Evolutionary conservation across 1,140 invertebrate species (phyloP).

Genomic region (Zaprionus lachaisei): DNA sequence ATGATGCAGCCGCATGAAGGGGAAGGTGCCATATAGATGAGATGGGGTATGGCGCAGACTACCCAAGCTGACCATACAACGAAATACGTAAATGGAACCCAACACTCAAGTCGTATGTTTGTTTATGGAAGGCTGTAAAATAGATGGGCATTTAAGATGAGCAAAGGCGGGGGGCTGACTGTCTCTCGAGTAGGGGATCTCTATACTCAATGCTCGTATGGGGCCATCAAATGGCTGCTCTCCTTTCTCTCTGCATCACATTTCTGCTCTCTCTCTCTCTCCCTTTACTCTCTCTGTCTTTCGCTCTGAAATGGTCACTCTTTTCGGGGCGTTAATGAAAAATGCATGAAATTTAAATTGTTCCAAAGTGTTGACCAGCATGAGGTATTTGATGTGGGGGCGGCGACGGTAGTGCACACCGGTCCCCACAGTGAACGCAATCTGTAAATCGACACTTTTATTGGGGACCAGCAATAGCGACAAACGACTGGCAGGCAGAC

Average conservation of each 20-base stretch:
- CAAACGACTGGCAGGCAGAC: conserved; percentile 8
- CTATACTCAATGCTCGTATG: conserved; percentile 1
- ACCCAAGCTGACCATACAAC: conserved; percentile 27
- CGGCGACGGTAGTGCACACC: not conserved
- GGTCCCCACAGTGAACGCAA: conserved; percentile 27
- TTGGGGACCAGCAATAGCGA: conserved; percentile 35
- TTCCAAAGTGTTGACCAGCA: conserved; percentile 70
- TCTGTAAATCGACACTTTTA: conserved; percentile 67
- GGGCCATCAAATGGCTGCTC: conserved; percentile 37
- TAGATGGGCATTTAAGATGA: conserved; percentile 80
- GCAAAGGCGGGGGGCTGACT: conserved; percentile 11
- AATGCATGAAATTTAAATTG: conserved; percentile 83
- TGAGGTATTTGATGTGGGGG: conserved; percentile 15
- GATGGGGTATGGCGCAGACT: not conserved
- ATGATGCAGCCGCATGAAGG: not conserved
- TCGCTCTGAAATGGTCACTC: conserved; percentile 42
- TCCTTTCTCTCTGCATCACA: not conserved
- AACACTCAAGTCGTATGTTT: conserved; percentile 54
- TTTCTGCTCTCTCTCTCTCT: not conserved
- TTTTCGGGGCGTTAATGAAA: conserved; percentile 71
- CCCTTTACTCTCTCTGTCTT: not conserved
- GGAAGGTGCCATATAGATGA: not conserved
- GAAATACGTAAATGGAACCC: conserved; percentile 19
- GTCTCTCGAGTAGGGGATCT: conserved; percentile 10
- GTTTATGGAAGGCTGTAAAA: conserved; percentile 65